Evolutionary conservation across 1,140 invertebrate species (phyloP).

Genomic region (Cephus cinctus): DNA sequence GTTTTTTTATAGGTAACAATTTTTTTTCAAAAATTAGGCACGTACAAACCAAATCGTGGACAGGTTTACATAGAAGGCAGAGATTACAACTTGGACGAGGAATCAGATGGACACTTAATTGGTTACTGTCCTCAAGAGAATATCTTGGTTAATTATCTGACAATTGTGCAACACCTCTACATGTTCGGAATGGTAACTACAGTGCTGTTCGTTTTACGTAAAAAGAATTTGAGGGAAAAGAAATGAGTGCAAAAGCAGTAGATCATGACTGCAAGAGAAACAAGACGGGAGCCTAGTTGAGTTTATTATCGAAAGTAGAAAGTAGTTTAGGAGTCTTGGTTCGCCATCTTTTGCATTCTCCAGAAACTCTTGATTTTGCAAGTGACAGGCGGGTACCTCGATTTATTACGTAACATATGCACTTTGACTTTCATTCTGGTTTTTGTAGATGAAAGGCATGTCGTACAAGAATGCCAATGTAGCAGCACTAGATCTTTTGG

Average conservation of each 20-base stretch:
- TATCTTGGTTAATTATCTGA: constrained; percentile 27
- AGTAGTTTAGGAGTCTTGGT: no score
- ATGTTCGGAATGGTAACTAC: constrained; percentile 31
- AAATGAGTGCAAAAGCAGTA: no score
- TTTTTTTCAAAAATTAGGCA: constrained; percentile 46
- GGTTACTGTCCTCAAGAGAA: constrained; percentile 45
- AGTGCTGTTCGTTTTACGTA: no score
- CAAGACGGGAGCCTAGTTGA: no score
- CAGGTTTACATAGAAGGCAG: constrained; percentile 61
- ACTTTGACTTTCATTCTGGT: no score
- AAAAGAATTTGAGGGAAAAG: no score
- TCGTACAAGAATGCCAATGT: constrained; percentile 14
- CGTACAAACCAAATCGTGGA: constrained; percentile 62
- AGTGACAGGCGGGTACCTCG: no score
- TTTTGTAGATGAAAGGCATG: constrained; percentile 25
- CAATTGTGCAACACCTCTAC: constrained; percentile 22
- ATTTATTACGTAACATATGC: no score
- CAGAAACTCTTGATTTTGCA: no score
- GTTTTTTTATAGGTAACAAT: background rate
- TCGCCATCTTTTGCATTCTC: no score
- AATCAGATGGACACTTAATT: constrained; percentile 23
- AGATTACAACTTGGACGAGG: constrained; percentile 55
- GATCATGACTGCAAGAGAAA: no score
- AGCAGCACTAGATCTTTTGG: constrained; percentile 14
- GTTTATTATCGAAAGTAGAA: no score